Conservation (phyloP, 2,797 vertebrate genomes). For the Lepilemur septentrionalis region DNA sequence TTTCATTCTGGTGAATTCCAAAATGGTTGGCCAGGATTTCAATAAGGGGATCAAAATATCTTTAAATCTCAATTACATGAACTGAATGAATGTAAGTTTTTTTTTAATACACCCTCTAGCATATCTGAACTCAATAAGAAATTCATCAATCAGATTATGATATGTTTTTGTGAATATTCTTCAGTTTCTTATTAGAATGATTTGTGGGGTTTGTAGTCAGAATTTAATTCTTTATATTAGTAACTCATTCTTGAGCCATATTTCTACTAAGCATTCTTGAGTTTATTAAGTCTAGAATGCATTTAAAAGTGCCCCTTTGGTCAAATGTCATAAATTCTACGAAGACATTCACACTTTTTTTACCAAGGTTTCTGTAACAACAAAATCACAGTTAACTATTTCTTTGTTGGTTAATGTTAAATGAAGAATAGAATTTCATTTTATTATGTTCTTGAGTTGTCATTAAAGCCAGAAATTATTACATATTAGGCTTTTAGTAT, state of each 20-base stretch:
- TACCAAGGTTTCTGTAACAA: neutral
- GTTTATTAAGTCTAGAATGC: neutral
- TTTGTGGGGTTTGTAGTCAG: neutral
- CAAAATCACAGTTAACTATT: neutral
- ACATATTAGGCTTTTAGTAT: neutral
- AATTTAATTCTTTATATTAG: conserved; percentile 20
- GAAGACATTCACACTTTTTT: neutral
- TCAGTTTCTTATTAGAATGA: neutral
- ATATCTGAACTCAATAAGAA: neutral
- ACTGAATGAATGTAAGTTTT: neutral
- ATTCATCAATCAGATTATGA: neutral
- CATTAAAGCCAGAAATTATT: neutral
- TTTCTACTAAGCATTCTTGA: neutral
- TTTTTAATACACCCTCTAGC: neutral
- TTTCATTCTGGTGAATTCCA: neutral
- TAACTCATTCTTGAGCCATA: neutral
- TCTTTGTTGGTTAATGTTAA: neutral
- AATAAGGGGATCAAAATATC: neutral
- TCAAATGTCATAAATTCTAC: neutral
- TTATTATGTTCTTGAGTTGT: neutral
- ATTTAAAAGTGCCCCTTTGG: neutral
- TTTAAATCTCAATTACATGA: neutral
- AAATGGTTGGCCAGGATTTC: neutral
- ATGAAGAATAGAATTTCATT: neutral
- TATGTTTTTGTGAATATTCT: neutral